Conservation (phyloP, 2,797 vertebrate genomes). For the Kryptopterus vitreolus region DNA sequence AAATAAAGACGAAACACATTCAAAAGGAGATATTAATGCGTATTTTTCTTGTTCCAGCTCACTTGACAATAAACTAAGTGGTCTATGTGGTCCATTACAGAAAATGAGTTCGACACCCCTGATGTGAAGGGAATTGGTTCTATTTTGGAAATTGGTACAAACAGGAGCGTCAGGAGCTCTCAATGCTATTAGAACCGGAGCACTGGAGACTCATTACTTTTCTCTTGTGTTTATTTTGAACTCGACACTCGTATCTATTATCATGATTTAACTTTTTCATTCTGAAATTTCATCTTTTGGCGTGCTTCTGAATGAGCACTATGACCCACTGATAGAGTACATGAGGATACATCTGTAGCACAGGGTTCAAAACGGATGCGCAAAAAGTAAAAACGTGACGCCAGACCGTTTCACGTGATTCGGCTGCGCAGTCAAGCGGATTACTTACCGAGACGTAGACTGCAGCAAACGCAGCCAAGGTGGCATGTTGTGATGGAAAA, state of each 20-base stretch:
- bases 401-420: not conserved
- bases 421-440: conserved; percentile 23
- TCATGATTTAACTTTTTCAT: not conserved
- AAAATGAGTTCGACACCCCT: conserved; percentile 8
- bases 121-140: not conserved
- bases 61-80: not conserved
- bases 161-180: not conserved
- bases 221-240: not conserved
- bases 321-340: not conserved
- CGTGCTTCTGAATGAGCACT: not conserved
- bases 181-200: not conserved
- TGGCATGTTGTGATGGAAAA: conserved; percentile 98
- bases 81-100: not conserved
- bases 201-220: not conserved
- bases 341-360: not conserved
- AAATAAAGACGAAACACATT: not conserved
- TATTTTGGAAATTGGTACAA: not conserved
- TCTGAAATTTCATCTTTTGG: not conserved
- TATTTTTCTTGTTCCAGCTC: not conserved
- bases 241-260: not conserved
- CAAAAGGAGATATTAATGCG: not conserved
- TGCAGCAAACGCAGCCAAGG: conserved; percentile 93
- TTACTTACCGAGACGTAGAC: conserved; percentile 97
- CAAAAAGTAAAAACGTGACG: no score
- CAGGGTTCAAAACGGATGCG: no score